These are phyloP conservation scores for Pterocles burchelli DNA, from an alignment of 2,113 vertebrate species.

Conservation along the genomic window DNA sequence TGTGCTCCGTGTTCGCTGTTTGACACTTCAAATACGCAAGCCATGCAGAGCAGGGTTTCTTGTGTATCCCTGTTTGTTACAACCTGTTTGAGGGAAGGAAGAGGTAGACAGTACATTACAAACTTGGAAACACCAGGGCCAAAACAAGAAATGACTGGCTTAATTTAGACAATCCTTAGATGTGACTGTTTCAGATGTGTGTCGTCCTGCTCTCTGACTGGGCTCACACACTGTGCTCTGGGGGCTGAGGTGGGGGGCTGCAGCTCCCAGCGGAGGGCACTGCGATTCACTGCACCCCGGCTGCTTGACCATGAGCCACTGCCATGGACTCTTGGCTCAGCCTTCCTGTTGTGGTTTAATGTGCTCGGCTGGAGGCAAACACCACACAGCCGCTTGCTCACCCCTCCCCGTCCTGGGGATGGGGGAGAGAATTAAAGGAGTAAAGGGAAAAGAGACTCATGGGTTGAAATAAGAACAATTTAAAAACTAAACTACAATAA, in stretches of 20 bases:
- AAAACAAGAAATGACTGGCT: not conserved
- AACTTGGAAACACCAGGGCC: not conserved
- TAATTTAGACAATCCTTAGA: not conserved
- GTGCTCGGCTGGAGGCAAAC: no score
- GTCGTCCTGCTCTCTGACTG: fast-evolving
- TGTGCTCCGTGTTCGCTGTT: slow-evolving; percentile 99
- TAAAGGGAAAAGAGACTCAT: no score
- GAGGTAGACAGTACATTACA: not conserved
- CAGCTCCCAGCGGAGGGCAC: not conserved
- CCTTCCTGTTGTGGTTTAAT: no score
- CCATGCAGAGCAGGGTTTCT: slow-evolving; percentile 99
- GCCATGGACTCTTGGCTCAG: fast-evolving
- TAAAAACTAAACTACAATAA: no score
- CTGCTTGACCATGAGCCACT: not conserved
- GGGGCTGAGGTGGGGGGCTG: not conserved
- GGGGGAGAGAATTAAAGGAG: no score
- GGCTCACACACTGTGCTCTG: fast-evolving
- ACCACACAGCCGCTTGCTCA: no score
- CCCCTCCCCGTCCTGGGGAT: no score
- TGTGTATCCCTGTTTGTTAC: slow-evolving; percentile 99
- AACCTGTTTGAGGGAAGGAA: slow-evolving; percentile 78
- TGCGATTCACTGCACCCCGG: not conserved
- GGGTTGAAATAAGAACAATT: no score
- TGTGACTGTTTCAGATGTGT: not conserved
- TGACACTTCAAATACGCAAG: slow-evolving; percentile 98